A percentile compares a stretch with the other conserved stretches of the same genome.
phyloP scores from a whole-genome alignment of 2,113 vertebrate genomes.

The Calypte anna region DNA sequence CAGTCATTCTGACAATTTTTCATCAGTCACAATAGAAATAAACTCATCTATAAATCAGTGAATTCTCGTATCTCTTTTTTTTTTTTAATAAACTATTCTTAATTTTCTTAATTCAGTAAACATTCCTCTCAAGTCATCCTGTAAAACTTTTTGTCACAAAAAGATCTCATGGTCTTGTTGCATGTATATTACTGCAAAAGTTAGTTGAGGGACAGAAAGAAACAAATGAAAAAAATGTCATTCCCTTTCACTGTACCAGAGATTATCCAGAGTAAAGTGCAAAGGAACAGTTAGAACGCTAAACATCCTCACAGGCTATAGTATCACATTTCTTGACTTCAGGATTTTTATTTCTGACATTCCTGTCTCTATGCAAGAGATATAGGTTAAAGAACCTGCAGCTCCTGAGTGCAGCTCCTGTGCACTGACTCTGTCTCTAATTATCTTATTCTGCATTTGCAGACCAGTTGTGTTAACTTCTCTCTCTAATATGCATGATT shows the following conservation, averaged over 20 bases:
- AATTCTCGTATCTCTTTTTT: not conserved
- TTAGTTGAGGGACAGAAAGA: not conserved
- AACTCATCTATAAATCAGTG: not conserved
- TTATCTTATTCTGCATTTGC: not conserved
- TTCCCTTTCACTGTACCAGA: not conserved
- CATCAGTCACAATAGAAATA: not conserved
- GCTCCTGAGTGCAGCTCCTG: not conserved
- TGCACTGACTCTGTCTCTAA: not conserved
- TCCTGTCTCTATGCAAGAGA: not conserved
- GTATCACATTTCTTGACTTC: not conserved
- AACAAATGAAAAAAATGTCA: not conserved
- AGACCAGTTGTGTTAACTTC: not conserved
- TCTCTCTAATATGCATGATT: not conserved
- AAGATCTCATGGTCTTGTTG: not conserved
- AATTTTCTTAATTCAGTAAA: not conserved
- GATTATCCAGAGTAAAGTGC: not conserved
- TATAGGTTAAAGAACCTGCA: not conserved
- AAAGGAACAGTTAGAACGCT: not conserved
- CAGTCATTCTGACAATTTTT: slow-evolving; percentile 31
- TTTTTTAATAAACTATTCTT: not conserved
- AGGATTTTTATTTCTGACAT: not conserved
- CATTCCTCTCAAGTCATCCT: not conserved
- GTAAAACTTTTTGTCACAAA: not conserved
- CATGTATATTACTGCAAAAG: not conserved
- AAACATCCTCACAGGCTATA: not conserved